Percentiles rank a stretch among this genome's conserved stretches.
phyloP scores from a whole-genome alignment of 2,888 invertebrate species.

The Pandemis heparana region DNA sequence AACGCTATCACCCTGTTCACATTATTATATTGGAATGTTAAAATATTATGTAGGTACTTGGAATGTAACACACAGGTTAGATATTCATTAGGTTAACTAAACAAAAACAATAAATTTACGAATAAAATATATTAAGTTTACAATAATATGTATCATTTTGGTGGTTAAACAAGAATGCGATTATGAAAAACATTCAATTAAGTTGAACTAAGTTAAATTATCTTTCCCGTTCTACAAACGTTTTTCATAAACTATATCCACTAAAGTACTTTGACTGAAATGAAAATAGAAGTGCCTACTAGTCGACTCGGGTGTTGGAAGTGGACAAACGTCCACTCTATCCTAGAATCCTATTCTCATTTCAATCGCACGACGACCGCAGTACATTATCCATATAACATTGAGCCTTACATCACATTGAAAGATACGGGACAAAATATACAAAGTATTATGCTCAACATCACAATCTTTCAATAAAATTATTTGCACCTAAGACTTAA shows the following conservation, averaged over 20 bases:
- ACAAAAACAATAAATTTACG: constrained; percentile 26
- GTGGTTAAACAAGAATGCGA: constrained; percentile 51
- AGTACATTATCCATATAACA: constrained; percentile 4
- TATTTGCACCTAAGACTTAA: constrained; percentile 10
- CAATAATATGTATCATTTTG: constrained; percentile 49
- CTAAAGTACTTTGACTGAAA: constrained; percentile 69
- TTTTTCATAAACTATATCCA: constrained; percentile 24
- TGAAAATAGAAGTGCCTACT: constrained; percentile 79
- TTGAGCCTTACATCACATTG: constrained; percentile 8
- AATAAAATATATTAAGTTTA: constrained; percentile 41
- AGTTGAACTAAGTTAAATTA: constrained; percentile 41
- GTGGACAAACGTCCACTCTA: constrained; percentile 29
- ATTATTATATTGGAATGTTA: constrained; percentile 31
- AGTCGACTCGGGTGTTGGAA: constrained; percentile 18
- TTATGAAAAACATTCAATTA: constrained; percentile 43
- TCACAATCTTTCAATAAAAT: constrained; percentile 14
- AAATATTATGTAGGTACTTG: constrained; percentile 37
- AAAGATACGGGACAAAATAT: constrained; percentile 25
- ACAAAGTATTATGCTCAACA: constrained; percentile 24
- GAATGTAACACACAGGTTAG: constrained; percentile 28
- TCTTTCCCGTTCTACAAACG: constrained; percentile 9
- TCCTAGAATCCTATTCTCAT: constrained; percentile 81
- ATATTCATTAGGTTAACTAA: constrained; percentile 23
- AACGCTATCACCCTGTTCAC: constrained; percentile 35
- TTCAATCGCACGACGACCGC: constrained; percentile 62